These are phyloP conservation scores for Adoxophyes honmai DNA, from an alignment of 1,140 invertebrate species.

Conservation along the genomic window DNA sequence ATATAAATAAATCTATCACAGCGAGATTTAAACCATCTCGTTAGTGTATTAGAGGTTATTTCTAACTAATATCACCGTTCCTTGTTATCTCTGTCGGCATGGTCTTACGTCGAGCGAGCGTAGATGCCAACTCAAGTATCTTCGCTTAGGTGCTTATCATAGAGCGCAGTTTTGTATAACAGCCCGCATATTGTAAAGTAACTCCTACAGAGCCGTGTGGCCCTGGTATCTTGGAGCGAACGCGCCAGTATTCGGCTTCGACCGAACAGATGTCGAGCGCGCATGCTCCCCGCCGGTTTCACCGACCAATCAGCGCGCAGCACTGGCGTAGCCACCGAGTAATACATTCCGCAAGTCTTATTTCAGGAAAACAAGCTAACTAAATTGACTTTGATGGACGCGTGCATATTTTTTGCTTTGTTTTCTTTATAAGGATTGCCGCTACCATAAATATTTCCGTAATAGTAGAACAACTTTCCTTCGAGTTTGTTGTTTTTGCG, in stretches of 20 bases:
- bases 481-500: background rate
- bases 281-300: slow-evolving; percentile 68
- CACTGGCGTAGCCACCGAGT: slow-evolving; percentile 35
- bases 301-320: slow-evolving; percentile 62
- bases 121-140: slow-evolving; percentile 18
- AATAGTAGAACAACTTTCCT: background rate
- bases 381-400: slow-evolving; percentile 14
- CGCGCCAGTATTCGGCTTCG: slow-evolving; percentile 71
- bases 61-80: slow-evolving; percentile 23
- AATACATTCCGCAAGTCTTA: slow-evolving; percentile 29
- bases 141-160: slow-evolving; percentile 12
- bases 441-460: background rate
- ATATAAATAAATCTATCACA: slow-evolving; percentile 21
- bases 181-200: slow-evolving; percentile 25
- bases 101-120: slow-evolving; percentile 44
- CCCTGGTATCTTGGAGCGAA: slow-evolving; percentile 69
- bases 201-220: slow-evolving; percentile 68
- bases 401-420: slow-evolving; percentile 15
- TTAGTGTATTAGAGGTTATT: slow-evolving; percentile 29
- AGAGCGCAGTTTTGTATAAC: slow-evolving; percentile 30
- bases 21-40: slow-evolving; percentile 24
- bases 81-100: slow-evolving; percentile 58
- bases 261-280: slow-evolving; percentile 56
- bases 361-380: slow-evolving; percentile 21
- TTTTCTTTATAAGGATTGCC: background rate